Percentiles rank a stretch among this genome's conserved stretches.
Conservation (phyloP, 2,888 invertebrate genomes). For the Fabriciana adippe region DNA sequence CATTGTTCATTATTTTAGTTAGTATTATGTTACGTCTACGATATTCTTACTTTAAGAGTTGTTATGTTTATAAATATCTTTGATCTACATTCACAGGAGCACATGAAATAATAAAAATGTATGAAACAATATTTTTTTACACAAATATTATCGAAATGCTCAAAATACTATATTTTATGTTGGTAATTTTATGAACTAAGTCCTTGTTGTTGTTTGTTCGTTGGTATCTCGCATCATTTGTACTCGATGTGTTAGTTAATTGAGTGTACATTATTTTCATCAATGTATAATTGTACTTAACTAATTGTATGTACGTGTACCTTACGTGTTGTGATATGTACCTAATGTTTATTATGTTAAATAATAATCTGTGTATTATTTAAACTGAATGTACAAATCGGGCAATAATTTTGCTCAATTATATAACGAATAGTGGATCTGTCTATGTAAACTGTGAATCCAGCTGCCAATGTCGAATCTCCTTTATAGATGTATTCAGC, state of each 20-base stretch:
- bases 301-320: conserved; percentile 59
- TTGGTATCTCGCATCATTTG: conserved; percentile 58
- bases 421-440: conserved; percentile 42
- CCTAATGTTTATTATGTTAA: conserved; percentile 64
- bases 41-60: conserved; percentile 2
- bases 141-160: conserved; percentile 76
- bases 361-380: conserved; percentile 61
- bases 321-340: conserved; percentile 79
- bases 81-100: conserved; percentile 50
- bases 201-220: conserved; percentile 73
- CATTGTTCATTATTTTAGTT: conserved; percentile 11
- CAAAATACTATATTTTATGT: conserved; percentile 78
- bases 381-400: conserved; percentile 64
- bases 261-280: conserved; percentile 61
- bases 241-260: conserved; percentile 61
- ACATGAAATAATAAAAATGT: conserved; percentile 53
- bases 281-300: conserved; percentile 49
- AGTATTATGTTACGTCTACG: background rate
- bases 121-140: conserved; percentile 73
- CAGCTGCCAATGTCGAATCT: conserved; percentile 41
- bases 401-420: conserved; percentile 73
- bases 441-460: conserved; percentile 39
- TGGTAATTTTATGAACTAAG: conserved; percentile 74
- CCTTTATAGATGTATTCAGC: conserved; percentile 47
- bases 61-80: conserved; percentile 21